Percentiles rank a stretch among this genome's conserved stretches.
These are phyloP conservation scores for Rhizomys pruinosus DNA, from an alignment of 2,113 vertebrate genomes.

Conservation along the genomic window DNA sequence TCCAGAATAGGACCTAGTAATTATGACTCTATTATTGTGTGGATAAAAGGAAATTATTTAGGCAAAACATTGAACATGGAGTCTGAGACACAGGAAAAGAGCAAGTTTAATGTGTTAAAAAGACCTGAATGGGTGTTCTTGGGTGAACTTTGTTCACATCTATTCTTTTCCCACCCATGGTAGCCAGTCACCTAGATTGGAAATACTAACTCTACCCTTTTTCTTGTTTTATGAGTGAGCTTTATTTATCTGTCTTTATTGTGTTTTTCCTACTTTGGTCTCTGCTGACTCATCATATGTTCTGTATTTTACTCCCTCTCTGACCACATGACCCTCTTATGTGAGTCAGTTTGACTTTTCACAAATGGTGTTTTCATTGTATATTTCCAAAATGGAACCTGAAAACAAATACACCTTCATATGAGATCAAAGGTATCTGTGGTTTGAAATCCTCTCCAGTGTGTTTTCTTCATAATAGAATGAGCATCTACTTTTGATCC, in stretches of 20 bases:
- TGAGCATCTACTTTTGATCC: not conserved
- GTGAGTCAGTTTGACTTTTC: not conserved
- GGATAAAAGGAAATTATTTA: not conserved
- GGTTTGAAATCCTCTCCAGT: not conserved
- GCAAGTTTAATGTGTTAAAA: not conserved
- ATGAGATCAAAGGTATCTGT: not conserved
- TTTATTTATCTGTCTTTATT: not conserved
- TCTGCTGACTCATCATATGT: not conserved
- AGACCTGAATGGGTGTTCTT: not conserved
- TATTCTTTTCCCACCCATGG: not conserved
- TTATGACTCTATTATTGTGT: too few relatives aligned
- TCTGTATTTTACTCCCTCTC: not conserved
- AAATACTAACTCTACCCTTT: not conserved
- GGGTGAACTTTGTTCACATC: not conserved
- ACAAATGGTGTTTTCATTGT: not conserved
- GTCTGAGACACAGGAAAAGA: not conserved
- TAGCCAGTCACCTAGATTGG: not conserved
- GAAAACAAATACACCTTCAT: not conserved
- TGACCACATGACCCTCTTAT: not conserved
- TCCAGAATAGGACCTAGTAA: too few relatives aligned
- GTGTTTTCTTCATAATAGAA: not conserved
- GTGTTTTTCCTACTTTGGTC: not conserved
- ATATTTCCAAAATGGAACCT: not conserved
- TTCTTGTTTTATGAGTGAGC: not conserved
- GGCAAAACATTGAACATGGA: not conserved